Evolutionary conservation across 2,113 vertebrate genomes (phyloP).

Genomic region (Nerophis ophidion): DNA sequence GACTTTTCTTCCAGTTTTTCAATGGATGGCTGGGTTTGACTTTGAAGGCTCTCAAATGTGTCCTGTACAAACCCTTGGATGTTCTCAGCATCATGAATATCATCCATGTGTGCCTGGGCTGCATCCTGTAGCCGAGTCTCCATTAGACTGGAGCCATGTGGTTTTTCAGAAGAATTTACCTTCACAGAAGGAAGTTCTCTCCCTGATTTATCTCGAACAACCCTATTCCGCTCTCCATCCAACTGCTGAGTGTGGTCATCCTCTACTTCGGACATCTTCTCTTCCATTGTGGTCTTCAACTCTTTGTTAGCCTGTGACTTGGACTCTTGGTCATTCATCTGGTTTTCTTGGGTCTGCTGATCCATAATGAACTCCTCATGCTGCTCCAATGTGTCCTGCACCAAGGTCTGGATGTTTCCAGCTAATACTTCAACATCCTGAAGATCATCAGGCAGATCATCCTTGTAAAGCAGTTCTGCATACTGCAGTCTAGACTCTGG

Average conservation of each 20-base stretch:
- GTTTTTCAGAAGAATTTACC: neutral
- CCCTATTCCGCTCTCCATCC: neutral
- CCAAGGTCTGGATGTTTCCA: too few species aligned
- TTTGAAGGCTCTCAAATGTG: slow-evolving; percentile 45
- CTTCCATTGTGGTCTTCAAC: neutral
- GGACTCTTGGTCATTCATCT: slow-evolving; percentile 26
- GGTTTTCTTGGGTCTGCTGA: neutral
- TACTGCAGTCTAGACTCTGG: slow-evolving; percentile 44
- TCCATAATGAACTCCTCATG: too few species aligned
- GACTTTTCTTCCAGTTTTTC: slow-evolving; percentile 28
- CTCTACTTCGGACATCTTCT: neutral
- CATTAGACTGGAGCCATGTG: slow-evolving; percentile 5
- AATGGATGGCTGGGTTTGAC: neutral
- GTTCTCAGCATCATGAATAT: slow-evolving; percentile 78
- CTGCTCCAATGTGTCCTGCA: too few species aligned
- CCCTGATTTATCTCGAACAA: neutral
- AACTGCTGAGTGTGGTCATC: neutral
- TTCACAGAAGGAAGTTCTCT: neutral
- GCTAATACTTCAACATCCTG: slow-evolving; percentile 67
- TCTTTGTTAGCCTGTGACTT: neutral
- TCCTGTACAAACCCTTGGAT: slow-evolving; percentile 62
- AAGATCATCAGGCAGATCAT: slow-evolving; percentile 80
- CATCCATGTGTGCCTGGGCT: slow-evolving; percentile 56
- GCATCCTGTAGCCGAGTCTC: slow-evolving; percentile 47
- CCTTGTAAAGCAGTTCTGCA: slow-evolving; percentile 42